These are phyloP conservation scores for Reticulitermes lucifugus DNA, from an alignment of 2,888 invertebrate species.

Conservation along the genomic window DNA sequence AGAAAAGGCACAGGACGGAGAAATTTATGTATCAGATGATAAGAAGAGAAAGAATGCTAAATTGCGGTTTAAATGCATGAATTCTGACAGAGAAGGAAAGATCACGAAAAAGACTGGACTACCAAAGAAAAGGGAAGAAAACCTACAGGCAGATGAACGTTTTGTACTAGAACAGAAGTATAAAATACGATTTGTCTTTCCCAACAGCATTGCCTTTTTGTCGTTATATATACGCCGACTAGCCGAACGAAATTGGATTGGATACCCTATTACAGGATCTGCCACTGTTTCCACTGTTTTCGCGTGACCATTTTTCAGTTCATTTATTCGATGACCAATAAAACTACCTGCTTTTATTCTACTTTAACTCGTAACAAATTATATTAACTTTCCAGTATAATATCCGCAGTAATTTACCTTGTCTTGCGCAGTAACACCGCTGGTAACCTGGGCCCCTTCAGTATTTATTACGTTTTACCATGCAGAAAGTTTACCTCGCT, in stretches of 20 bases:
- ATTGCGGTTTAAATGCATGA: conserved; percentile 38
- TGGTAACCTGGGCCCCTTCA: background rate
- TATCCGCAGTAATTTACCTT: conserved; percentile 31
- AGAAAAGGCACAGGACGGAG: background rate
- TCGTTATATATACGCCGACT: conserved; percentile 16
- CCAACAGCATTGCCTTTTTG: conserved; percentile 23
- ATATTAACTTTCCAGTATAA: conserved; percentile 20
- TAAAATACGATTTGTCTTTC: conserved; percentile 44
- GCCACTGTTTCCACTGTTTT: background rate
- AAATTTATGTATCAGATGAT: conserved; percentile 14
- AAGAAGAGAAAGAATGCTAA: conserved; percentile 23
- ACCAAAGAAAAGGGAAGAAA: conserved; percentile 8
- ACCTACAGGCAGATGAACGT: conserved; percentile 3
- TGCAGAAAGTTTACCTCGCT: background rate
- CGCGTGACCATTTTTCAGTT: conserved; percentile 24
- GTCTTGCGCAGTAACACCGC: background rate
- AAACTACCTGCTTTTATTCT: background rate
- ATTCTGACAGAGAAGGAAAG: conserved; percentile 11
- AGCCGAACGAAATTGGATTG: conserved; percentile 35
- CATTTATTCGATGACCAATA: conserved; percentile 36
- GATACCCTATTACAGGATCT: conserved; percentile 22
- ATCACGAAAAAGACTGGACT: background rate
- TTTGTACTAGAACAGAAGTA: conserved; percentile 36
- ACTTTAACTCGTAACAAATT: conserved; percentile 1
- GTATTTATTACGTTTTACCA: conserved; percentile 31